Conservation (phyloP, 2,113 vertebrate species). For the Trogon surrucura region DNA sequence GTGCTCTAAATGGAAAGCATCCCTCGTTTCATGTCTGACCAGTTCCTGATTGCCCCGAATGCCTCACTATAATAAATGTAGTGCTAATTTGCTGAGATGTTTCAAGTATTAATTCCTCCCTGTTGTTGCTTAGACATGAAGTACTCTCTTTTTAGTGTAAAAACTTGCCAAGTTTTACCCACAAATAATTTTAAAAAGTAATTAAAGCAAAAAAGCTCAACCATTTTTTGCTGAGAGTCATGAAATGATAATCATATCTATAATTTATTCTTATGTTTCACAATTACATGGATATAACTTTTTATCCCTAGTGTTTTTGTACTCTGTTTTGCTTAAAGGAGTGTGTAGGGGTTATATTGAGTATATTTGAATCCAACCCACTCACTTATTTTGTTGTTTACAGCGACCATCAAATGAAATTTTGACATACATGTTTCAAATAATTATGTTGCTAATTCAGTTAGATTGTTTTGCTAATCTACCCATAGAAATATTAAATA, state of each 20-base stretch:
- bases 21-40: neutral
- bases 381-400: neutral
- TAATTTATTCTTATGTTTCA: neutral
- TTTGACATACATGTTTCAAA: neutral
- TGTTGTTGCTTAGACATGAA: neutral
- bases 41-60: neutral
- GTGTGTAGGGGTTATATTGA: neutral
- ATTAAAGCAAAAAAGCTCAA: neutral
- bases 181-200: neutral
- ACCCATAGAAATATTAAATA: neutral
- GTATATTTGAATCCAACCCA: neutral
- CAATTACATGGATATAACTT: neutral
- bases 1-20: neutral
- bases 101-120: neutral
- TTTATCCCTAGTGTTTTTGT: neutral
- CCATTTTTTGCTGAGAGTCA: accelerated
- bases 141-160: neutral
- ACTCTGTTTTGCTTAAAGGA: neutral
- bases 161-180: neutral
- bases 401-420: neutral
- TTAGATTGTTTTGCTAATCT: neutral
- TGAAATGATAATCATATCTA: neutral
- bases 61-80: neutral
- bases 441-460: neutral
- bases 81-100: neutral